phyloP scores from a whole-genome alignment of 1,140 invertebrate species.

The Lucilia sericata region DNA sequence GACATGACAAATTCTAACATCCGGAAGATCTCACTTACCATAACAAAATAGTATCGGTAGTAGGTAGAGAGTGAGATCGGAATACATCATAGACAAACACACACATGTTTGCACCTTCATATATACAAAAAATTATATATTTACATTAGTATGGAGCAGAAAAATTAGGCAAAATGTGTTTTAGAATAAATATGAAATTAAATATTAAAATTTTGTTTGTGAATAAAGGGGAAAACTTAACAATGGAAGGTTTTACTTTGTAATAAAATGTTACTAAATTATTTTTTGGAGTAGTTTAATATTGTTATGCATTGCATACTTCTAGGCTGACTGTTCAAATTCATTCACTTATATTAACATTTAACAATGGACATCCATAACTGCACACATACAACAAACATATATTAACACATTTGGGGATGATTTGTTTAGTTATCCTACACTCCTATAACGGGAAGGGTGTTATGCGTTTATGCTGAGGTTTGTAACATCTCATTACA shows the following conservation, averaged over 20 bases:
- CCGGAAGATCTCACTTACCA: constrained; percentile 42
- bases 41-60: constrained; percentile 1
- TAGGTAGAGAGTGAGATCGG: not conserved
- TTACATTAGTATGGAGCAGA: no score
- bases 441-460: no score
- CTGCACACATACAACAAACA: not conserved
- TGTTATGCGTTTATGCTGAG: no score
- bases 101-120: not conserved
- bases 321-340: not conserved
- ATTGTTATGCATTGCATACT: not conserved
- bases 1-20: constrained; percentile 41
- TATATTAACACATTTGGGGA: not conserved
- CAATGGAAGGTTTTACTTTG: no score
- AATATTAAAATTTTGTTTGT: no score
- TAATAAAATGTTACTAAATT: no score
- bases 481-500: no score
- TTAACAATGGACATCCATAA: not conserved
- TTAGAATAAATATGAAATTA: no score
- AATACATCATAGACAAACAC: not conserved
- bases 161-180: no score
- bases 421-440: not conserved
- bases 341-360: not conserved
- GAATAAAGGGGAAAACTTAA: no score
- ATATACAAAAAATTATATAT: not conserved
- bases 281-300: no score